phyloP scores from a whole-genome alignment of 2,113 vertebrate genomes.

The Malaclemys terrapin region DNA sequence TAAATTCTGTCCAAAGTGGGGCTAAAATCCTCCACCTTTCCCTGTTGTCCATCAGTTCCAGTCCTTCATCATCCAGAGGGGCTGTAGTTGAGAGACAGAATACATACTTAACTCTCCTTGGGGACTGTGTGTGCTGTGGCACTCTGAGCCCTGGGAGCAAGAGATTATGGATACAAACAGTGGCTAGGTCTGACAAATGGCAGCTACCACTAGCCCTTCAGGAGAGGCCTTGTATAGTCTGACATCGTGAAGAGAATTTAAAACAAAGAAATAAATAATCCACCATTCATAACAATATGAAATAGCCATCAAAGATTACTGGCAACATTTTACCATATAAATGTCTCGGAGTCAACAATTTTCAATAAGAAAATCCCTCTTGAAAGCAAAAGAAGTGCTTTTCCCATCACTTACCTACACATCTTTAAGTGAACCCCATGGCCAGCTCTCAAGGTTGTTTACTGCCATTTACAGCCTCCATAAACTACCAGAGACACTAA shows the following conservation, averaged over 20 bases:
- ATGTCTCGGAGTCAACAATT: neutral
- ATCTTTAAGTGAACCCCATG: slow-evolving; percentile 8
- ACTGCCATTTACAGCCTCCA: slow-evolving; percentile 40
- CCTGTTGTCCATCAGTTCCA: neutral
- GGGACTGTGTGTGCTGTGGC: neutral
- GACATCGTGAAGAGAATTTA: neutral
- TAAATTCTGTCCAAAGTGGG: neutral
- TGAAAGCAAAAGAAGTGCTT: slow-evolving; percentile 14
- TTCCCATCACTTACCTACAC: neutral
- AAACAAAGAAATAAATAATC: neutral
- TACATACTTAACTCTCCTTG: neutral
- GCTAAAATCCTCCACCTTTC: neutral
- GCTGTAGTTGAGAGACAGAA: neutral
- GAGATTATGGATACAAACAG: neutral
- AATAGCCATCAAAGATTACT: neutral
- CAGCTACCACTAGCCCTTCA: neutral
- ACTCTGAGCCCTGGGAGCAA: neutral
- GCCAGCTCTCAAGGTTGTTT: neutral
- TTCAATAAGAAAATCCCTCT: neutral
- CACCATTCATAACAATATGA: neutral
- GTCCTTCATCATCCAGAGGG: neutral
- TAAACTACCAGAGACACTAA: slow-evolving; percentile 44
- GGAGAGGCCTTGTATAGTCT: neutral
- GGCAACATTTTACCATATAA: neutral
- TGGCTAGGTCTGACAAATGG: neutral